These are phyloP conservation scores for Cactoblastis cactorum DNA, from an alignment of 2,888 invertebrate genomes.

Conservation along the genomic window DNA sequence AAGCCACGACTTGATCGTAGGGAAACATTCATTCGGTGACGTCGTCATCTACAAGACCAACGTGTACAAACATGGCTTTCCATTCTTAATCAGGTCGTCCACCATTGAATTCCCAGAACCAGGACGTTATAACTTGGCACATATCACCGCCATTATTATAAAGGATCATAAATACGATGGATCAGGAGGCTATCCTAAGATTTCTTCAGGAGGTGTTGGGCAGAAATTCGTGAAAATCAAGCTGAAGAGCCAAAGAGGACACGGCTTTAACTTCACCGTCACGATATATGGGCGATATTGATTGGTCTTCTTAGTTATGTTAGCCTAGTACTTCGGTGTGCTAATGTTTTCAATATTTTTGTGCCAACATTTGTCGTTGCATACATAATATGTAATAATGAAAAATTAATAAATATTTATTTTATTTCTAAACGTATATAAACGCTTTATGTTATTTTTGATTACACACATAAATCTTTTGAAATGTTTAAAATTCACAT, in stretches of 20 bases:
- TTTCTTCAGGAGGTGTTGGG: slow-evolving; percentile 63
- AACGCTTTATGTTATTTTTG: no score
- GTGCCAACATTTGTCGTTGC: slow-evolving; percentile 14
- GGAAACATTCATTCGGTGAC: slow-evolving; percentile 58
- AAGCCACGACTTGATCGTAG: slow-evolving; percentile 57
- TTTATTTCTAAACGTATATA: neutral
- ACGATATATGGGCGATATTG: slow-evolving; percentile 65
- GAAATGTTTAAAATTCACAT: no score
- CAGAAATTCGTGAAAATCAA: slow-evolving; percentile 64
- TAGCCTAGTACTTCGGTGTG: slow-evolving; percentile 26
- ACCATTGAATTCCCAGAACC: slow-evolving; percentile 56
- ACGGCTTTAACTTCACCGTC: slow-evolving; percentile 65
- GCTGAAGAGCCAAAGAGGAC: slow-evolving; percentile 59
- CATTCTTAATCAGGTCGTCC: slow-evolving; percentile 50
- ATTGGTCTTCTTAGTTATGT: slow-evolving; percentile 20
- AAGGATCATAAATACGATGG: slow-evolving; percentile 60
- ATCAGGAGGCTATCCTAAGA: slow-evolving; percentile 54
- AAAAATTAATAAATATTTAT: neutral
- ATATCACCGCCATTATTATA: slow-evolving; percentile 53
- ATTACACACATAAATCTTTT: no score
- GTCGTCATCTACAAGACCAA: slow-evolving; percentile 50
- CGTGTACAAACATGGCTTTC: slow-evolving; percentile 64
- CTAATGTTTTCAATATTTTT: slow-evolving; percentile 8
- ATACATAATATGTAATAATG: no score
- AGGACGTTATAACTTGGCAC: slow-evolving; percentile 54